Evolutionary conservation across 1,140 invertebrate genomes (phyloP).

Genomic region (Scaptodrosophila lebanonensis): DNA sequence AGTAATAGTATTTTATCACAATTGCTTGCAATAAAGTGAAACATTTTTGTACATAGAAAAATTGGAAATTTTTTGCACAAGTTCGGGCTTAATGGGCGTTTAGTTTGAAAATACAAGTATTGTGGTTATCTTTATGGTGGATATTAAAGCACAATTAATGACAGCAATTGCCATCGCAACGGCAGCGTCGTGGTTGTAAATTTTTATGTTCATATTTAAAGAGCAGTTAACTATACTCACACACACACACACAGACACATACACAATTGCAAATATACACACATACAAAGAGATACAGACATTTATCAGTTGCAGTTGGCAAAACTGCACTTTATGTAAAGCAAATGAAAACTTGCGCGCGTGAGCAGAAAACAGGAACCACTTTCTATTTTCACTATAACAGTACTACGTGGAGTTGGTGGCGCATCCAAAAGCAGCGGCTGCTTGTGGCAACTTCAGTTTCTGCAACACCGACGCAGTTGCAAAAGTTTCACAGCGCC

Average conservation of each 20-base stretch:
- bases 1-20: too few relatives aligned
- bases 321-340: conserved; percentile 67
- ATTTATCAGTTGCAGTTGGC: too few relatives aligned
- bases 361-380: conserved; percentile 75
- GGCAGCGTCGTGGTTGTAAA: conserved; percentile 7
- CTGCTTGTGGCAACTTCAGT: too few relatives aligned
- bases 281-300: conserved; percentile 19
- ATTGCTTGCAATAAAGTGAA: too few relatives aligned
- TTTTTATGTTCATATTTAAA: conserved; percentile 32
- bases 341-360: conserved; percentile 71
- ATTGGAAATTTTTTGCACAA: too few relatives aligned
- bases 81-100: too few relatives aligned
- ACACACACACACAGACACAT: conserved; percentile 13
- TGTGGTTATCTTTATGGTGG: conserved; percentile 11
- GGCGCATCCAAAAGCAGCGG: conserved; percentile 32
- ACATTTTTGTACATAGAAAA: too few relatives aligned
- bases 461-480: conserved; percentile 44
- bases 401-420: conserved; percentile 51
- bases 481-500: conserved; percentile 37
- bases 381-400: conserved; percentile 77
- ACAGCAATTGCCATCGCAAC: conserved; percentile 26
- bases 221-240: conserved; percentile 37
- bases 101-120: too few relatives aligned
- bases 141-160: conserved; percentile 41
- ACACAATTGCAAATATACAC: conserved; percentile 18